Conservation (phyloP, 2,888 invertebrate genomes). For the Ormyrus rosae region DNA sequence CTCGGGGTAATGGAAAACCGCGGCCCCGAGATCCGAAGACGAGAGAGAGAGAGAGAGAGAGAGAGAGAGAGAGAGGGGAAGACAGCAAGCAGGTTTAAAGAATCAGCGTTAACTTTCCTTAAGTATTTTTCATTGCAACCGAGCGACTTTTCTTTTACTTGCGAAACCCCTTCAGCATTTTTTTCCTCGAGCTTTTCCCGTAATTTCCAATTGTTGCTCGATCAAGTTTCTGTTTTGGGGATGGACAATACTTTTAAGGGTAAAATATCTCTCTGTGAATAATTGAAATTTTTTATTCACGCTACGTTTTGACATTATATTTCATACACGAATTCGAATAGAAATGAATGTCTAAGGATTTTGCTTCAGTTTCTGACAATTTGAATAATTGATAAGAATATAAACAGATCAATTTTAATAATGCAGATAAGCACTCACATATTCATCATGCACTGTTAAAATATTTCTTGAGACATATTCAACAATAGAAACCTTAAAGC, state of each 20-base stretch:
- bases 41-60: slow-evolving; percentile 11
- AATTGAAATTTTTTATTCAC: slow-evolving; percentile 29
- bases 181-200: slow-evolving; percentile 38
- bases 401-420: too few relatives aligned
- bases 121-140: slow-evolving; percentile 57
- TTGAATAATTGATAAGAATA: too few relatives aligned
- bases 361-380: too few relatives aligned
- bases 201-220: slow-evolving; percentile 43
- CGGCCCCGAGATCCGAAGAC: background rate
- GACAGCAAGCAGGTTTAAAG: slow-evolving; percentile 58
- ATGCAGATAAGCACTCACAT: too few relatives aligned
- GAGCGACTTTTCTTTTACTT: slow-evolving; percentile 49
- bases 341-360: slow-evolving; percentile 7
- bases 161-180: background rate
- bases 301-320: slow-evolving; percentile 8
- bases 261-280: slow-evolving; percentile 10
- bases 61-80: slow-evolving; percentile 27
- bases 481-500: too few relatives aligned
- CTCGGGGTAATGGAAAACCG: slow-evolving; percentile 20
- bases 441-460: too few relatives aligned
- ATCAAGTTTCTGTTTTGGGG: slow-evolving; percentile 36
- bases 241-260: background rate
- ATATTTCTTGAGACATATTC: too few relatives aligned
- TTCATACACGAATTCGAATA: background rate
- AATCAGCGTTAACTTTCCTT: slow-evolving; percentile 61